Percentiles rank a stretch among this genome's conserved stretches.
These are phyloP conservation scores for Gadus chalcogrammus DNA, from an alignment of 2,113 vertebrate species.

Conservation along the genomic window DNA sequence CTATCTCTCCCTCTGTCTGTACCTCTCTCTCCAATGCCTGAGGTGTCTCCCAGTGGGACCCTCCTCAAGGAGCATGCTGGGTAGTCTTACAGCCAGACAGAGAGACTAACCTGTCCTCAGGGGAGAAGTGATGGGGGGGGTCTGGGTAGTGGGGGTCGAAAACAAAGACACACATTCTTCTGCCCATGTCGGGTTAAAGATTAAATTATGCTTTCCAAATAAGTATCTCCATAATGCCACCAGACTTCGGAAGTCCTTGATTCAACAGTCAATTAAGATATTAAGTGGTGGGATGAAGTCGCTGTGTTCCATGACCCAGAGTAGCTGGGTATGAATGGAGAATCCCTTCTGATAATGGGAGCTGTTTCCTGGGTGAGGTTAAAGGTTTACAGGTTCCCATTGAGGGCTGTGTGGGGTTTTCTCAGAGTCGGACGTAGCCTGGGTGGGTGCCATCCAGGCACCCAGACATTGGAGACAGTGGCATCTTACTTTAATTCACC, in stretches of 20 bases:
- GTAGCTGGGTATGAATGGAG: background rate
- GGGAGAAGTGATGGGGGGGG: constrained; percentile 1
- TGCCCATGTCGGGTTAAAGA: background rate
- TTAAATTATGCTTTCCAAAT: background rate
- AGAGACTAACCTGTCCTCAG: constrained; percentile 33
- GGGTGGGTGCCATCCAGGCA: too few relatives aligned
- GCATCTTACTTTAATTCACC: background rate
- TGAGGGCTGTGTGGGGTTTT: background rate
- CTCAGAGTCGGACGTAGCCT: background rate
- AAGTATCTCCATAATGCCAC: background rate
- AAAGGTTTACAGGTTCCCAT: background rate
- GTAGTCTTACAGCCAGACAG: constrained; percentile 24
- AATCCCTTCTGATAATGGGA: background rate
- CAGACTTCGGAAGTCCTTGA: background rate
- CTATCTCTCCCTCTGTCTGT: too few relatives aligned
- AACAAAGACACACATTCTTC: background rate
- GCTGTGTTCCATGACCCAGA: too few relatives aligned
- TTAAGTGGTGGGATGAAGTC: background rate
- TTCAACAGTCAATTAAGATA: background rate
- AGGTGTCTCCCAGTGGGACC: background rate
- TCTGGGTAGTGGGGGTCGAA: background rate
- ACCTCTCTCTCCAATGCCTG: background rate
- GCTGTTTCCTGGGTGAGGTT: too few relatives aligned
- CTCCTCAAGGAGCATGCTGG: constrained; percentile 21
- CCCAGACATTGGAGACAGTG: too few relatives aligned